Evolutionary conservation across 2,888 invertebrate genomes (phyloP).

Genomic region (Tenthredo livida): DNA sequence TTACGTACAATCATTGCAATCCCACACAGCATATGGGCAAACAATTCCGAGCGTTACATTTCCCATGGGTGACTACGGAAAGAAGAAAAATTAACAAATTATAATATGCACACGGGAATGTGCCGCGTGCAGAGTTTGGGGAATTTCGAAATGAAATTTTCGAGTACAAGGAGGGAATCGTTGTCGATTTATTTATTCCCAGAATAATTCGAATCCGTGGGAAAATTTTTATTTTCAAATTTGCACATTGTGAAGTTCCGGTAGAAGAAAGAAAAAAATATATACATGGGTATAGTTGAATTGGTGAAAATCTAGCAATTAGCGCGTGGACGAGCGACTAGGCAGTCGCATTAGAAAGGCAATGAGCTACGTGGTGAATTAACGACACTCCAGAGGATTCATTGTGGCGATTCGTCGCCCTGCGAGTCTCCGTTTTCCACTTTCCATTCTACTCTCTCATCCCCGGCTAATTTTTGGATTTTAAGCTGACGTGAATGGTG

Average conservation of each 20-base stretch:
- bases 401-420: conserved; percentile 21
- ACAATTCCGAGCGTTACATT: conserved; percentile 26
- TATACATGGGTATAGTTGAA: not conserved
- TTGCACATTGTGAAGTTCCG: not conserved
- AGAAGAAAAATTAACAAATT: conserved; percentile 27
- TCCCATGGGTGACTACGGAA: conserved; percentile 16
- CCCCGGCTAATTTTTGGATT: conserved; percentile 6
- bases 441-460: not conserved
- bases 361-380: conserved; percentile 21
- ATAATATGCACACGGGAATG: conserved; percentile 19
- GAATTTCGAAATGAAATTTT: conserved; percentile 7
- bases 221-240: not conserved
- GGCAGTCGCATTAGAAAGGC: conserved; percentile 25
- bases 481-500: not conserved
- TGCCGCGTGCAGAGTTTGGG: not conserved
- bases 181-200: not conserved
- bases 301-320: not conserved
- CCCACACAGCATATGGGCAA: conserved; percentile 3
- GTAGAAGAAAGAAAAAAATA: not conserved
- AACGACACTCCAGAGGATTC: conserved; percentile 22
- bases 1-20: conserved; percentile 32
- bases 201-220: not conserved
- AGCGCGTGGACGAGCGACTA: conserved; percentile 6
- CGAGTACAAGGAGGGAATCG: not conserved
- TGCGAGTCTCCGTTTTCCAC: not conserved